phyloP scores from a whole-genome alignment of 64 coral and sea anemone species.

The Catalaphyllia jardinei region DNA sequence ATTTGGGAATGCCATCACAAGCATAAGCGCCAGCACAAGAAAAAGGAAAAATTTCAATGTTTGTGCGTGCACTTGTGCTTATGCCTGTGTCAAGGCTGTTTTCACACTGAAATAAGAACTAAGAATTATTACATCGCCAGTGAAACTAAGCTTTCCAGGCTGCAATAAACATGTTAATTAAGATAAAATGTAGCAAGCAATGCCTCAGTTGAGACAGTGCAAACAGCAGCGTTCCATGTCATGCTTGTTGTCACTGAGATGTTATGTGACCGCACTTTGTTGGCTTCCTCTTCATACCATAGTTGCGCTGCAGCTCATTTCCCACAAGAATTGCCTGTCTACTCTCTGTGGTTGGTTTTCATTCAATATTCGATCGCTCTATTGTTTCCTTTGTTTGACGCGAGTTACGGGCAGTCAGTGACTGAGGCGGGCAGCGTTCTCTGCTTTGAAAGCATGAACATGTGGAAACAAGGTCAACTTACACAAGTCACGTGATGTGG shows the following conservation, averaged over 20 bases:
- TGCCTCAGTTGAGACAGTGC: not conserved
- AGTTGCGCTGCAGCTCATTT: not conserved
- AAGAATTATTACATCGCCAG: too few species aligned
- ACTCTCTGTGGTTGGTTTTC: not conserved
- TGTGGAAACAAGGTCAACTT: not conserved
- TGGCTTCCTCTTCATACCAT: not conserved
- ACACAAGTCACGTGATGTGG: conserved; percentile 13
- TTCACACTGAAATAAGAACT: too few species aligned
- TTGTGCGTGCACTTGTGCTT: too few species aligned
- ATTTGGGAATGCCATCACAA: too few species aligned
- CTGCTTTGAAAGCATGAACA: not conserved
- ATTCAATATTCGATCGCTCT: not conserved
- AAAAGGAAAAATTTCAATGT: too few species aligned
- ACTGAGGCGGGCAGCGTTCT: not conserved
- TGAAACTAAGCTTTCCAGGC: too few species aligned
- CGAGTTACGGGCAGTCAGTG: not conserved
- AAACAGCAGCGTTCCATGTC: not conserved
- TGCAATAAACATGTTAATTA: too few species aligned
- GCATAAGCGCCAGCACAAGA: too few species aligned
- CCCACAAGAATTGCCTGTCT: not conserved
- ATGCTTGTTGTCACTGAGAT: not conserved
- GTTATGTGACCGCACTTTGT: not conserved
- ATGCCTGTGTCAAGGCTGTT: too few species aligned
- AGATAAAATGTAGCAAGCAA: too few species aligned
- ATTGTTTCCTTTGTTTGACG: not conserved